Base-by-base conservation (phyloP, 1,140 invertebrate species). In the Gonioctena quinquepunctata region DNA sequence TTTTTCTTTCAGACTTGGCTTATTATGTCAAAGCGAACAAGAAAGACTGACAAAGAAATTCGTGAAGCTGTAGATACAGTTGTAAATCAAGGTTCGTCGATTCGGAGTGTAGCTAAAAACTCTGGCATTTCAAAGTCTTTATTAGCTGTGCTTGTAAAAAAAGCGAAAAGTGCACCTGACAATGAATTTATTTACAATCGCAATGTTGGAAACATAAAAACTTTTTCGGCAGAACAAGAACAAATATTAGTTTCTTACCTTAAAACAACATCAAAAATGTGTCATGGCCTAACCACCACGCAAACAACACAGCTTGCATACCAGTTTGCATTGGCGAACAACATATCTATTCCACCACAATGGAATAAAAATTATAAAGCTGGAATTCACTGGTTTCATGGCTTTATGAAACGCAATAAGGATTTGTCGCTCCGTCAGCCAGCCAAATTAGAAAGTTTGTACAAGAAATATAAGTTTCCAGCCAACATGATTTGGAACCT, bases 321-420 rank as follows among this genome's bases (percentile, higher is more conserved):
- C 70, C 42, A 77, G 56, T 79, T 72, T 73, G 78, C 79, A n/a
- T n/a, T n/a, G n/a, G n/a, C n/a, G n/a, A n/a, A n/a, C n/a, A n/a
- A n/a, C n/a, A 42, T 66, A 50, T 67, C 75, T 23, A 74, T 70
- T 68, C 78, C 76, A 56, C 28, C 13, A 72, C n/a, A n/a, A n/a
- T n/a, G n/a, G n/a, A n/a, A n/a, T 28, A 54, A 74, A 71, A 84
- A 84, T 57, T 81, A 80, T 71, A 68, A 59, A 57, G 72, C 74
- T 18, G 80, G 80, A 6, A 77, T 78, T 21, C 80, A 68, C 25
- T 71, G 69, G 33, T 21, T 62, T 56, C 18, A 21, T 50, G 48
- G 61, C n/a, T n/a, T n/a, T n/a, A n/a, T n/a, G n/a, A n/a, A 42
- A 18, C 27, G 68, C 50, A n/a, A 70, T 25, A 67, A 60, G 26